Conservation (phyloP, 2,888 invertebrate species). For the Helobdella robusta region DNA sequence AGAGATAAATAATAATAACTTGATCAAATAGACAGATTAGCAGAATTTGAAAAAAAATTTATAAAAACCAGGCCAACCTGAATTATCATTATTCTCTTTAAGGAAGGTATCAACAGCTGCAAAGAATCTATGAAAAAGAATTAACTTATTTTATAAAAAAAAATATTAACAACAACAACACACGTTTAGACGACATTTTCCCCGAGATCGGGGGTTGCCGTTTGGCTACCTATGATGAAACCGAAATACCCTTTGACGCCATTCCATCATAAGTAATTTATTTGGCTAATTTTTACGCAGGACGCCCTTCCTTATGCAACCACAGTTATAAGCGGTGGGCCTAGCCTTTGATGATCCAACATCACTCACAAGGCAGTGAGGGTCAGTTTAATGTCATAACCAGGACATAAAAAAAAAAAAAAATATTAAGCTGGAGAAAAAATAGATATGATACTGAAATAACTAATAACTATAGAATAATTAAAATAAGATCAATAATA, state of each 20-base stretch:
- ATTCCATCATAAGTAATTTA: neutral
- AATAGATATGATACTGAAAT: neutral
- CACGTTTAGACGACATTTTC: too few species aligned
- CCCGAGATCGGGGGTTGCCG: too few species aligned
- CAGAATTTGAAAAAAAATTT: neutral
- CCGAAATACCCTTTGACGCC: too few species aligned
- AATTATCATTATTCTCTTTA: conserved; percentile 31
- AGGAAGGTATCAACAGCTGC: conserved; percentile 38
- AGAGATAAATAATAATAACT: neutral
- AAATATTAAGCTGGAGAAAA: neutral
- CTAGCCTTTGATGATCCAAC: too few species aligned
- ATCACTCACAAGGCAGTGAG: too few species aligned
- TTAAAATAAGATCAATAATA: neutral
- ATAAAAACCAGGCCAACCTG: conserved; percentile 29
- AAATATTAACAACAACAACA: neutral
- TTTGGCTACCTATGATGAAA: too few species aligned
- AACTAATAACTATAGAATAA: neutral
- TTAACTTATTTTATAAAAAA: neutral
- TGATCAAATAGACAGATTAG: neutral
- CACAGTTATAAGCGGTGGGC: too few species aligned
- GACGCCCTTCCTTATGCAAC: too few species aligned
- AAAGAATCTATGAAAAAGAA: conserved; percentile 35
- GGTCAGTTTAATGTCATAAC: too few species aligned
- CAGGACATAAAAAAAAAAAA: neutral
- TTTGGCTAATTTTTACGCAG: too few species aligned